Conservation (phyloP, 64 coral and sea anemone species). For the Montipora foliosa region DNA sequence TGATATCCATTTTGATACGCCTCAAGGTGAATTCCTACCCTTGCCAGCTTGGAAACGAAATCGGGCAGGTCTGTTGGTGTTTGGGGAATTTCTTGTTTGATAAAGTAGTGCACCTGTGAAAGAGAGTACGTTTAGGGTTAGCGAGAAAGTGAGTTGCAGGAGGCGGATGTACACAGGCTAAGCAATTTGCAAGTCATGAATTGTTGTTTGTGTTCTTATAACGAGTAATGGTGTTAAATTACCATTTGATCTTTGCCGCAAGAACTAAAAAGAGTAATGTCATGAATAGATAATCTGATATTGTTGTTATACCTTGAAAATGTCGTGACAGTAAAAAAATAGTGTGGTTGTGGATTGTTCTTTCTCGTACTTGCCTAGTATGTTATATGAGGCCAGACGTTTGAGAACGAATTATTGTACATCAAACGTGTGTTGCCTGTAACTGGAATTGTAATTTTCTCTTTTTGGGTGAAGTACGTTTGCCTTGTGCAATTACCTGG, state of each 20-base stretch:
- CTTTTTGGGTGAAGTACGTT: not conserved
- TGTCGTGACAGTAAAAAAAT: not conserved
- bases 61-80: not conserved
- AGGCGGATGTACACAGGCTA: not conserved
- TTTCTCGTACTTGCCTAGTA: not conserved
- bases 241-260: not conserved
- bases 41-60: not conserved
- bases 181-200: not conserved
- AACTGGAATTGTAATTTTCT: not conserved
- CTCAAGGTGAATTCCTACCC: not conserved
- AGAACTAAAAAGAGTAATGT: not conserved
- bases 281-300: not conserved
- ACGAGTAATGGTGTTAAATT: not conserved
- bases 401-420: not conserved
- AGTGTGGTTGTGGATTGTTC: not conserved
- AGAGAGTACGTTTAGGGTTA: not conserved
- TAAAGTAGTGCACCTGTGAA: not conserved
- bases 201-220: not conserved
- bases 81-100: not conserved
- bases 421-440: not conserved
- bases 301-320: not conserved
- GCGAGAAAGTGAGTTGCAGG: not conserved
- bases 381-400: not conserved
- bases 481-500: not conserved
- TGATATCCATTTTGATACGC: not conserved